Conservation (phyloP, 2,888 invertebrate species). For the Eurois occulta region DNA sequence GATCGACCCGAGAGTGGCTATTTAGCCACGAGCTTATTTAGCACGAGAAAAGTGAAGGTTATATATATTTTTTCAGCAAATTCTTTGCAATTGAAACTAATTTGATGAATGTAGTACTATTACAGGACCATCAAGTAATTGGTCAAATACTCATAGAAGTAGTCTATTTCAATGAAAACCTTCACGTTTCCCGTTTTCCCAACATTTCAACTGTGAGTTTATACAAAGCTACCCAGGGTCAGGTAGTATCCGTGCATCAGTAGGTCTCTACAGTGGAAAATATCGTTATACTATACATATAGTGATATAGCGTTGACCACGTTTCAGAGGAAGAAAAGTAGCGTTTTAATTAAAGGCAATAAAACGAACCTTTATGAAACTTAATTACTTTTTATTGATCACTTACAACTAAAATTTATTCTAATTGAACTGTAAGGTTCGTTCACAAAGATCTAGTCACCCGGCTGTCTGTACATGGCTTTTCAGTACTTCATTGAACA, state of each 20-base stretch:
- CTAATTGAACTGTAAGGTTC: conserved; percentile 61
- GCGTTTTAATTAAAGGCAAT: conserved; percentile 3
- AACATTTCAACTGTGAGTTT: not conserved
- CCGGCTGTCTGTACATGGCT: conserved; percentile 56
- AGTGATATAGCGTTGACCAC: not conserved
- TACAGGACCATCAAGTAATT: not conserved
- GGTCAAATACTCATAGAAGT: not conserved
- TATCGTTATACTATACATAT: too few relatives aligned
- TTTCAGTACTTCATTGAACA: conserved; percentile 32
- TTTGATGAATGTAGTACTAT: not conserved
- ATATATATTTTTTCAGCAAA: not conserved
- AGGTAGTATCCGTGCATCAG: not conserved
- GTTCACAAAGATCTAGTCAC: conserved; percentile 50
- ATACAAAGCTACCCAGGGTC: not conserved
- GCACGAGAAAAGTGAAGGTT: not conserved
- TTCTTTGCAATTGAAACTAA: not conserved
- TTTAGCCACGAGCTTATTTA: too few relatives aligned
- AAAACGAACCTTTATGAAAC: conserved; percentile 58
- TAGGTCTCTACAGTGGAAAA: not conserved
- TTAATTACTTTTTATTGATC: conserved; percentile 68
- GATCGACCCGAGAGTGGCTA: too few relatives aligned
- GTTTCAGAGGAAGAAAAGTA: not conserved
- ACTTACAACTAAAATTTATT: conserved; percentile 69
- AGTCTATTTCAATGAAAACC: not conserved
- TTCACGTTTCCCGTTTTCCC: not conserved